Conservation (phyloP, 53 echinoderm and acorn worm genomes). For the Arbacia lixula region DNA sequence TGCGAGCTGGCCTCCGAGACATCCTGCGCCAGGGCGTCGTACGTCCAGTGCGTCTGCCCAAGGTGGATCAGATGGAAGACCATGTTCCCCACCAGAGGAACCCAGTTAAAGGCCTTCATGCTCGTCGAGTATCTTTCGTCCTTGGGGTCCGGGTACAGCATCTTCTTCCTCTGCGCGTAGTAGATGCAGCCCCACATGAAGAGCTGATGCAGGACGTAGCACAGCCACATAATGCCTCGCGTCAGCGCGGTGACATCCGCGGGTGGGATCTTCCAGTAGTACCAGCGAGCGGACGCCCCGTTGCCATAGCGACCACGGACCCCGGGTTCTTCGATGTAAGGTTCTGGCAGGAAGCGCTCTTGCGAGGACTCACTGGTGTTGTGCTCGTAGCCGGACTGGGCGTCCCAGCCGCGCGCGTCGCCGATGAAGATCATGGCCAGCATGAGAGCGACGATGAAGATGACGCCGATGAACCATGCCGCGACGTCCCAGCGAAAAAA, state of each 20-base stretch:
- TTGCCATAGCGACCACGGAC: constrained; percentile 67
- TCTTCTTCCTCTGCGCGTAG: constrained; percentile 75
- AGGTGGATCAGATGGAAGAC: constrained; percentile 80
- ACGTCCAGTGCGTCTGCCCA: constrained; percentile 79
- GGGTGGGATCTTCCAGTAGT: constrained; percentile 85
- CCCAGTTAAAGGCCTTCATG: constrained; percentile 67
- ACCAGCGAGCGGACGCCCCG: constrained; percentile 66
- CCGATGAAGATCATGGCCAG: constrained; percentile 70
- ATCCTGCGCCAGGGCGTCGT: constrained; percentile 85
- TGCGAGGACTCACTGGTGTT: constrained; percentile 67
- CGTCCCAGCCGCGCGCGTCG: constrained; percentile 73
- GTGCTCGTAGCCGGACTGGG: constrained; percentile 76
- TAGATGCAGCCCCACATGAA: constrained; percentile 83
- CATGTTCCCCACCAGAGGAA: constrained; percentile 64
- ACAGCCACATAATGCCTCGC: constrained; percentile 73
- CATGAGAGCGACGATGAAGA: constrained; percentile 65
- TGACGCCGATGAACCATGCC: constrained; percentile 64
- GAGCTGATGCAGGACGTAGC: constrained; percentile 78
- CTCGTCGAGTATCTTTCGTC: constrained; percentile 67
- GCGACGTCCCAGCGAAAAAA: constrained; percentile 65
- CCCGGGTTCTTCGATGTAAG: constrained; percentile 65
- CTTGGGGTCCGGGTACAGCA: background rate
- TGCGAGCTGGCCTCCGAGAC: constrained; percentile 83
- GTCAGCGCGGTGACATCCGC: constrained; percentile 65
- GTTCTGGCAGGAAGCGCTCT: constrained; percentile 80